phyloP scores from a whole-genome alignment of 2,888 invertebrate species.

The Polydrusus cervinus region DNA sequence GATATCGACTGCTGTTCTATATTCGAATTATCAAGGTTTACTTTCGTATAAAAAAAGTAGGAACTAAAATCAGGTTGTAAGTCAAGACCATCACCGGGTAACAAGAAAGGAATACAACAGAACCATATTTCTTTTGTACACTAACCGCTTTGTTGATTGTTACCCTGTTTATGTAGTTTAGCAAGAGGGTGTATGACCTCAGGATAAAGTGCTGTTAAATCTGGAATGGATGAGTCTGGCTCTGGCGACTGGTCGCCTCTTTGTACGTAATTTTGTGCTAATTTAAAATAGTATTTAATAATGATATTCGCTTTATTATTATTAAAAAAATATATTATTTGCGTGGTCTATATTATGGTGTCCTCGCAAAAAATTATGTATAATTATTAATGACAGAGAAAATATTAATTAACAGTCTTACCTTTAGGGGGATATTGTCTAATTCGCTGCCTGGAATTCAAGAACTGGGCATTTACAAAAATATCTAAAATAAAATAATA shows the following conservation, averaged over 20 bases:
- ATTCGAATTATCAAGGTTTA: background rate
- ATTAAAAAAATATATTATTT: slow-evolving; percentile 16
- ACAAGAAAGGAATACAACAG: slow-evolving; percentile 3
- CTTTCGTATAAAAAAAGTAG: background rate
- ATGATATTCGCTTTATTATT: background rate
- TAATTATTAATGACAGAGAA: slow-evolving; percentile 10
- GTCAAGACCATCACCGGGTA: slow-evolving; percentile 45
- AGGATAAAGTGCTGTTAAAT: slow-evolving; percentile 60
- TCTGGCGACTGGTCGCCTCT: slow-evolving; percentile 69
- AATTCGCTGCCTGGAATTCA: slow-evolving; percentile 61
- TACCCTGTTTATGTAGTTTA: slow-evolving; percentile 62
- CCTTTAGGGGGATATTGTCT: slow-evolving; percentile 65
- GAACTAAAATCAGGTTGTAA: slow-evolving; percentile 1
- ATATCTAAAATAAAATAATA: slow-evolving; percentile 41
- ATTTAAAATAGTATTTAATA: slow-evolving; percentile 33
- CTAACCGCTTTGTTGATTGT: slow-evolving; percentile 55
- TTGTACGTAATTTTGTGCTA: slow-evolving; percentile 61
- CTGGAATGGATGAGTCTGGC: slow-evolving; percentile 63
- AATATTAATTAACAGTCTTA: slow-evolving; percentile 54
- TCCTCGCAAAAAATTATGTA: slow-evolving; percentile 31
- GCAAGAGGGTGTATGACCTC: slow-evolving; percentile 67
- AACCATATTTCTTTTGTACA: slow-evolving; percentile 18
- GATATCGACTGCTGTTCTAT: background rate
- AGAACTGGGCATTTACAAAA: slow-evolving; percentile 55
- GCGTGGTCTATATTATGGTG: slow-evolving; percentile 39